Percentiles rank a stretch among this genome's conserved stretches.
phyloP scores from a whole-genome alignment of 37 sponge, comb jelly and placozoan genomes.

The Bolinopsis microptera region DNA sequence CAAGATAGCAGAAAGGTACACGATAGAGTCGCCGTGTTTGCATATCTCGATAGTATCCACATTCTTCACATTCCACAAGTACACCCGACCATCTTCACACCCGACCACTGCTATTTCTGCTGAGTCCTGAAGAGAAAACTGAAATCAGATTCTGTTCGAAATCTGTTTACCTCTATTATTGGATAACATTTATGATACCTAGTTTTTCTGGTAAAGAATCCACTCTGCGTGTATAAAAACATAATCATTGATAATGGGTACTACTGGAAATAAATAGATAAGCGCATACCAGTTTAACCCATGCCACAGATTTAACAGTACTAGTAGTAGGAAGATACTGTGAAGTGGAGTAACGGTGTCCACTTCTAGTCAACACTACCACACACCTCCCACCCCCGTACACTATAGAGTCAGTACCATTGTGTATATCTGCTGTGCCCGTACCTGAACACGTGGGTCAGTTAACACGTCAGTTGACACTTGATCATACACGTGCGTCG shows the following conservation, averaged over 20 bases:
- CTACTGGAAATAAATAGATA: background rate
- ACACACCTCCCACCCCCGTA: background rate
- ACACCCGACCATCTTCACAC: background rate
- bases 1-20: background rate
- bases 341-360: background rate
- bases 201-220: no score
- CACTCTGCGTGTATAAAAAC: no score
- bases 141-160: no score
- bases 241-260: no score
- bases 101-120: background rate
- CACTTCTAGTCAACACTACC: background rate
- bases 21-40: background rate
- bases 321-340: background rate
- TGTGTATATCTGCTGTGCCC: conserved; percentile 27
- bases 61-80: background rate
- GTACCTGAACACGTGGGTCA: no score
- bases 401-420: background rate
- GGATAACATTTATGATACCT: no score
- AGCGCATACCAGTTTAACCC: conserved; percentile 26
- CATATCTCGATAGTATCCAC: background rate
- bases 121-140: background rate
- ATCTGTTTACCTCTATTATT: no score
- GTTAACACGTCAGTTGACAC: no score
- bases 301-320: background rate
- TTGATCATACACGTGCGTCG: no score